These are phyloP conservation scores for Acrossocheilus wenchowensis DNA, from an alignment of 2,797 vertebrate species.

Conservation along the genomic window DNA sequence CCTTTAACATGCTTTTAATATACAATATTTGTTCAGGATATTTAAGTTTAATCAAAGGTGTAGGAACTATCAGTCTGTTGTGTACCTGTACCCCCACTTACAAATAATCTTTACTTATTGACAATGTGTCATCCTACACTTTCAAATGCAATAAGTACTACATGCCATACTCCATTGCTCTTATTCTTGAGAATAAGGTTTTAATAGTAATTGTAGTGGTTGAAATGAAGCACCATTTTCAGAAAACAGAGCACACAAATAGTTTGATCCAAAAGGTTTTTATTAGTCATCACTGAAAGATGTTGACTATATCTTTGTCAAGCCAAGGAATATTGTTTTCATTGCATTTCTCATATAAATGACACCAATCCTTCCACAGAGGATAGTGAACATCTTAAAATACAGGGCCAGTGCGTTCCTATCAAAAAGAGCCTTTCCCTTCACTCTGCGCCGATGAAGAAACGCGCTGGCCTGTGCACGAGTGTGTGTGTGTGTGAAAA, in stretches of 20 bases:
- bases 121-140: not conserved
- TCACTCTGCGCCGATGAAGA: slow-evolving; percentile 30
- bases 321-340: slow-evolving; percentile 53
- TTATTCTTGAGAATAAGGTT: not conserved
- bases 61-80: not conserved
- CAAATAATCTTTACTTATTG: not conserved
- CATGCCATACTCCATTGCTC: not conserved
- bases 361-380: slow-evolving; percentile 58
- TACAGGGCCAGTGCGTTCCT: slow-evolving; percentile 50
- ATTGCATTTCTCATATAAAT: slow-evolving; percentile 59
- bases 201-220: not conserved
- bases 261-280: slow-evolving; percentile 73
- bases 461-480: slow-evolving; percentile 50
- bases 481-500: slow-evolving; percentile 49
- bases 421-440: slow-evolving; percentile 41
- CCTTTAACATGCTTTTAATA: not conserved
- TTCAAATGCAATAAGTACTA: not conserved
- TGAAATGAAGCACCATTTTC: not conserved
- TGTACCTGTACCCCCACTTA: not conserved
- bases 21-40: not conserved
- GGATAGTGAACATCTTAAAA: slow-evolving; percentile 57
- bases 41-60: too few species aligned
- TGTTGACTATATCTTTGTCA: slow-evolving; percentile 58
- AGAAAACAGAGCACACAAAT: not conserved
- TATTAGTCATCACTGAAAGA: slow-evolving; percentile 69